Evolutionary conservation across 1,140 invertebrate species (phyloP).

Genomic region (Carcinoscorpius rotundicauda): DNA sequence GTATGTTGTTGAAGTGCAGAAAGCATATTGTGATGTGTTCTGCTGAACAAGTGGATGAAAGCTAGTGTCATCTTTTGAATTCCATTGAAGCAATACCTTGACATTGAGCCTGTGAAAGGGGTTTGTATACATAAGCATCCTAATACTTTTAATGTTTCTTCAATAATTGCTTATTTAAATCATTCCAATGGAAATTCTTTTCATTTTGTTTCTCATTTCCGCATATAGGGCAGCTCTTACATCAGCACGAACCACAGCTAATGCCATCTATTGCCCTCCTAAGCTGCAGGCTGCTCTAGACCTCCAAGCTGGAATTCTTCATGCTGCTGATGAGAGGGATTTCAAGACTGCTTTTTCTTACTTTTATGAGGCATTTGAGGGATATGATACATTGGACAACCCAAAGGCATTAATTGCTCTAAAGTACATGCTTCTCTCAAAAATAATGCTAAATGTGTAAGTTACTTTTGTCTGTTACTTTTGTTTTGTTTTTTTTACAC

Average conservation of each 20-base stretch:
- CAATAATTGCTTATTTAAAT: too few species aligned
- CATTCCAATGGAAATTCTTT: too few species aligned
- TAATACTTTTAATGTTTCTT: too few species aligned
- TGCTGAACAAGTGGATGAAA: too few species aligned
- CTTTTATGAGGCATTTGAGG: constrained; percentile 99
- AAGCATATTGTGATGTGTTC: too few species aligned
- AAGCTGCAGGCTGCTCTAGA: constrained; percentile 95
- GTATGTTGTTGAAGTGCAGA: too few species aligned
- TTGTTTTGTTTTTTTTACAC: too few species aligned
- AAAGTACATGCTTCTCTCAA: constrained; percentile 98
- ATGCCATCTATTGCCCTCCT: constrained; percentile 97
- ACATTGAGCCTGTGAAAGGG: too few species aligned
- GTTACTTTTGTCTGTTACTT: constrained; percentile 20
- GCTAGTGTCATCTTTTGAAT: too few species aligned
- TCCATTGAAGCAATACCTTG: too few species aligned
- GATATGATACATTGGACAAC: constrained; percentile 90
- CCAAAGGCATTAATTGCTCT: constrained; percentile 82
- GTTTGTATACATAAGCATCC: too few species aligned
- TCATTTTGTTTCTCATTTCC: too few species aligned
- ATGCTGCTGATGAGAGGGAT: constrained; percentile 97
- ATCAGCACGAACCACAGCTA: constrained; percentile 95
- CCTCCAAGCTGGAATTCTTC: constrained; percentile 93
- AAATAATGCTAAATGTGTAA: constrained; percentile 88
- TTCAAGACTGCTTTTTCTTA: constrained; percentile 99
- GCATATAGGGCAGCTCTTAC: constrained; percentile 72